Base-by-base conservation (phyloP, 35 echinoderm and acorn worm species). In the Stichopus chloronotus region DNA sequence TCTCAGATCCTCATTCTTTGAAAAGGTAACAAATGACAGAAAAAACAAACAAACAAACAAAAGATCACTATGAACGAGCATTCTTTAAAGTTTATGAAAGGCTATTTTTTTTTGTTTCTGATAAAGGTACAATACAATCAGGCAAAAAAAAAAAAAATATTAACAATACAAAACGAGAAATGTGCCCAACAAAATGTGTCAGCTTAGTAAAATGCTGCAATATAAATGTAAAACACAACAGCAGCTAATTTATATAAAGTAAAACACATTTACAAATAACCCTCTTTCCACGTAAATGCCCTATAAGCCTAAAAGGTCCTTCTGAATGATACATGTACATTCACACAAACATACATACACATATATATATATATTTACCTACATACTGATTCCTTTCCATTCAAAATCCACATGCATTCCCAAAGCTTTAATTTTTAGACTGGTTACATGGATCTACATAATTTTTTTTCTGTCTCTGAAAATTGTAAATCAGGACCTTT, bases 221-320 rank as follows among this genome's bases (percentile, higher is more conserved):
- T 85, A 85, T 85, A 58, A 58, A 58, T 53, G 25, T 85, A 85
- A 85, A 85, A 85, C 82, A 85, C 11, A 59, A 56, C 20, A 85
- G 82, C 82, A 85, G 82, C 82, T 58, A 85, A 85, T 85, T 85
- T 85, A 85, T 85, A 85, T 85, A 85, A 85, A 85, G 57, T 57
- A 85, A 56, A 59, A 85, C 57, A 85, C 82, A 85, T 85, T 85
- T 85, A 85, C 82, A 85, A 85, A 85, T 58, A 59, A 13, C 56
- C 56, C 82, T 20, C 22, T 56, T 58, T 85, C 24, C 55, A 14
- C 19, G 19, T 20, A 65, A 65, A 65, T 65, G 61, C 61, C 61
- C 61, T 19, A 65, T 65, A 74, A 74, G 69, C 69, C 69, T n/a
- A 19, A 43, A 43, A 74, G 69, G 69, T 74, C 19, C 69, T 20